Evolutionary conservation across 2,797 vertebrate genomes (phyloP).

Genomic region (Premnoplex brunnescens): DNA sequence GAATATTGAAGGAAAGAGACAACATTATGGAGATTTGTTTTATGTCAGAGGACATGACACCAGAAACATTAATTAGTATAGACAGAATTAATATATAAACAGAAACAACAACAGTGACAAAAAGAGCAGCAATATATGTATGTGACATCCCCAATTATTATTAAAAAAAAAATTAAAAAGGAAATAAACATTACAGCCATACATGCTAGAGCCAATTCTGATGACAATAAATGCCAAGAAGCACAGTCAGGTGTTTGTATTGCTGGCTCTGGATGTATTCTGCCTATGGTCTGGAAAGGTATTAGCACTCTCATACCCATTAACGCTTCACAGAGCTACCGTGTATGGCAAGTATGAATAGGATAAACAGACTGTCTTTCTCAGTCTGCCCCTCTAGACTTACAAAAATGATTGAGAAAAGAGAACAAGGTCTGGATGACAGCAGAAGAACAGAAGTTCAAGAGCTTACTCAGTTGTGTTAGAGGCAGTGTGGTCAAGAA

Average conservation of each 20-base stretch:
- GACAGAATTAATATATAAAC: conserved; percentile 51
- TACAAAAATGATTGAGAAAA: background rate
- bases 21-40: background rate
- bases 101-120: conserved; percentile 28
- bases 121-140: conserved; percentile 14
- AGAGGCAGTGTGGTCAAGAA: background rate
- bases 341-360: background rate
- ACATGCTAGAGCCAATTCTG: conserved; percentile 17
- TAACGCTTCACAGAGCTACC: background rate
- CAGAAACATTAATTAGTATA: conserved; percentile 49
- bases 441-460: background rate
- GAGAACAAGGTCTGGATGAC: background rate
- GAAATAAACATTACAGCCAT: background rate
- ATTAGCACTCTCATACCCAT: background rate
- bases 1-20: conserved; percentile 29
- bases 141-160: background rate
- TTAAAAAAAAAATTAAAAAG: background rate
- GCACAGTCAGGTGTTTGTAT: background rate
- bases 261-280: background rate
- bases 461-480: background rate
- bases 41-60: conserved; percentile 22
- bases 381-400: background rate
- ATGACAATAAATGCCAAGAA: background rate
- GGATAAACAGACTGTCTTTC: background rate
- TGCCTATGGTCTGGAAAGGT: background rate